These are phyloP conservation scores for Spilosoma lubricipeda DNA, from an alignment of 2,888 invertebrate species.

Conservation along the genomic window DNA sequence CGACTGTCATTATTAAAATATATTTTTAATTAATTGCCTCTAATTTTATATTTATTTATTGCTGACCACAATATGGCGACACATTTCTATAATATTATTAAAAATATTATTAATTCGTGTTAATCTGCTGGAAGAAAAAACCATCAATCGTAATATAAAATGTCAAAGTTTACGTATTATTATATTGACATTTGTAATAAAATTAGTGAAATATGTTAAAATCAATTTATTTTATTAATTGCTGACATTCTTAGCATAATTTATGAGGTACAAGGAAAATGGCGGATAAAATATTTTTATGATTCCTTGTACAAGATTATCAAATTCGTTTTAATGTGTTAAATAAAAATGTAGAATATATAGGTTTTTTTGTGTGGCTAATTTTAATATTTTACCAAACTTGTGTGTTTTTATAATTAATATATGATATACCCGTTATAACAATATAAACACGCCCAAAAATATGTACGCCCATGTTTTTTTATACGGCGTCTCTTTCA, in stretches of 20 bases:
- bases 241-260: conserved; percentile 17
- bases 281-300: conserved; percentile 15
- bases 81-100: conserved; percentile 1
- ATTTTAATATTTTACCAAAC: conserved; percentile 11
- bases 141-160: conserved; percentile 20
- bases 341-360: conserved; percentile 7
- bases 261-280: conserved; percentile 13
- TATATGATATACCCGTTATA: conserved; percentile 4
- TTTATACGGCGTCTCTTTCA: background rate
- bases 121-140: conserved; percentile 21
- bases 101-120: background rate
- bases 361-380: conserved; percentile 1
- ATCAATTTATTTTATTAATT: conserved; percentile 21
- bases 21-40: conserved; percentile 13
- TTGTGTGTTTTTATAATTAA: conserved; percentile 11
- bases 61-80: conserved; percentile 8
- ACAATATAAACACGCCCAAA: background rate
- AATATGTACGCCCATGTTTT: background rate
- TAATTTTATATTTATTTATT: conserved; percentile 13
- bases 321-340: background rate
- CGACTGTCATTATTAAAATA: background rate
- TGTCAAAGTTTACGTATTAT: conserved; percentile 6
- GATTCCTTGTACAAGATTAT: conserved; percentile 20
- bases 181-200: conserved; percentile 5
- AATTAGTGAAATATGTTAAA: conserved; percentile 11